Evolutionary conservation across 2,797 vertebrate species (phyloP).

Genomic region (Xenentodon cancila): DNA sequence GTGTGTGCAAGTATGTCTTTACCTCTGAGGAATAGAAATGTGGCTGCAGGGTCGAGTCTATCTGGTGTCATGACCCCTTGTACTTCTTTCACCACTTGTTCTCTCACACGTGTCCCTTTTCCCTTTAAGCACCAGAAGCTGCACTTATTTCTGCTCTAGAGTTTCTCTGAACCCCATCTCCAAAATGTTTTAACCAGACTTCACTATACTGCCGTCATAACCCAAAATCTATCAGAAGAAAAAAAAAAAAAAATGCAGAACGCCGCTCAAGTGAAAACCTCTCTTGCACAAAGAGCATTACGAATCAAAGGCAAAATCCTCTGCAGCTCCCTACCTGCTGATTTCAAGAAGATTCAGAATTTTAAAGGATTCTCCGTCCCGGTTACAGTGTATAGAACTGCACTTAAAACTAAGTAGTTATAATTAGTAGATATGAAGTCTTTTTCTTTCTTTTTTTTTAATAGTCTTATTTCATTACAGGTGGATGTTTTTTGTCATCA

Average conservation of each 20-base stretch:
- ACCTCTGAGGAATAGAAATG: conserved; percentile 64
- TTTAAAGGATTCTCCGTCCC: too few species aligned
- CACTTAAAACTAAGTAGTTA: too few species aligned
- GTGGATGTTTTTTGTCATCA: neutral
- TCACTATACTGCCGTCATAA: neutral
- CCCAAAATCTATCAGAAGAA: neutral
- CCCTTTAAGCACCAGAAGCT: conserved; percentile 23
- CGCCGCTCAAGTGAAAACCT: neutral
- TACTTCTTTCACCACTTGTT: conserved; percentile 12
- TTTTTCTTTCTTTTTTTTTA: too few species aligned
- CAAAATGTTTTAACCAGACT: neutral
- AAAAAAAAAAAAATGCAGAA: neutral
- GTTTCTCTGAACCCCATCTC: conserved; percentile 17
- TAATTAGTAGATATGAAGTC: too few species aligned
- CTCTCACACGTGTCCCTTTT: conserved; percentile 22
- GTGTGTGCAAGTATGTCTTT: conserved; percentile 46
- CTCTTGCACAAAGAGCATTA: neutral
- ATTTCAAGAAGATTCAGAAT: too few species aligned
- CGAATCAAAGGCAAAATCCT: neutral
- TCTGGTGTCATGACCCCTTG: conserved; percentile 36
- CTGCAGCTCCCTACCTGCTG: neutral
- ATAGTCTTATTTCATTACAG: too few species aligned
- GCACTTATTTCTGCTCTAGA: conserved; percentile 9
- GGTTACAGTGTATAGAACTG: too few species aligned
- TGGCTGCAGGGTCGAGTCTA: conserved; percentile 50